Conservation (phyloP, 2,113 vertebrate species). For the Serinus canaria region DNA sequence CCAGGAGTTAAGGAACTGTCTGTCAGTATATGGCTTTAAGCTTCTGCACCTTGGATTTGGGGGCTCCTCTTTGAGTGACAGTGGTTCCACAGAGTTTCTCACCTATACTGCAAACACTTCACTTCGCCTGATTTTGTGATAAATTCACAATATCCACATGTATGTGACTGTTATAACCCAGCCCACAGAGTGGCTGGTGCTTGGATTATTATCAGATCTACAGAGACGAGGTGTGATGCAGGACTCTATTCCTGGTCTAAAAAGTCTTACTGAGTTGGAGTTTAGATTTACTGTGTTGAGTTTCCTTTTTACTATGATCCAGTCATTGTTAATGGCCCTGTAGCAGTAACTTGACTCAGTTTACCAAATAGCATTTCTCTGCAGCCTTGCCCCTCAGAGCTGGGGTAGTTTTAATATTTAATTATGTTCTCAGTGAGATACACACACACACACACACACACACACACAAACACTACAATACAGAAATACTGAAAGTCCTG, state of each 20-base stretch:
- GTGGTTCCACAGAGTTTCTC: background rate
- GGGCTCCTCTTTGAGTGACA: background rate
- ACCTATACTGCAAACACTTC: background rate
- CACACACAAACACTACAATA: background rate
- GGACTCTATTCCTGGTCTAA: background rate
- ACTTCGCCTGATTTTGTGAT: background rate
- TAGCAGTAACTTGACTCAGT: background rate
- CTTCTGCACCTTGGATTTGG: background rate
- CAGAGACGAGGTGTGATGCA: background rate
- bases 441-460: rapidly evolving
- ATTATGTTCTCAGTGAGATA: background rate
- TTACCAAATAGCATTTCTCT: background rate
- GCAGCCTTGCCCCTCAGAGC: background rate
- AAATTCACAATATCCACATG: background rate
- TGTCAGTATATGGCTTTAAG: background rate
- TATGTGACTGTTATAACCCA: background rate
- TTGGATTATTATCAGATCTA: background rate
- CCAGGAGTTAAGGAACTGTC: background rate
- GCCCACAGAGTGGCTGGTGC: background rate
- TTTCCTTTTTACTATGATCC: background rate
- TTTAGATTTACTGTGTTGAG: background rate
- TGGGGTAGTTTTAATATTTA: background rate
- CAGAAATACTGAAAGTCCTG: background rate
- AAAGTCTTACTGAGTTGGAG: background rate
- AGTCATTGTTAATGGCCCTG: background rate